A percentile compares a stretch with the other conserved stretches of the same genome.
phyloP scores from a whole-genome alignment of 2,113 vertebrate genomes.

The Gymnocephalus cernua region DNA sequence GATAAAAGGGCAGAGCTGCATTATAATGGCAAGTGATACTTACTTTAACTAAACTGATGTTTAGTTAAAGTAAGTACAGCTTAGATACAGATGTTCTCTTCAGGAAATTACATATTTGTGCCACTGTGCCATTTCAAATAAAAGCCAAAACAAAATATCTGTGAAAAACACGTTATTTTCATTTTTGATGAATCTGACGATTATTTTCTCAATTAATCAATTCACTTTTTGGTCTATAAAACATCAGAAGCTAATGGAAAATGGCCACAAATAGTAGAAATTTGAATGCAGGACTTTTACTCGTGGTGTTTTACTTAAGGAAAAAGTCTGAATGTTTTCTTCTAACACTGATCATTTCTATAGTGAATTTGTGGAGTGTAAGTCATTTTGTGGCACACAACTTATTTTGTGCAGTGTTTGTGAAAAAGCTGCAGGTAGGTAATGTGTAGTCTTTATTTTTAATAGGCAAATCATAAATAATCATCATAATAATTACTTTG shows the following conservation, averaged over 20 bases:
- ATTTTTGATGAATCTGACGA: not conserved
- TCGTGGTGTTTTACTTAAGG: not conserved
- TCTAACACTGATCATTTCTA: not conserved
- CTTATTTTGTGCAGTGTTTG: not conserved
- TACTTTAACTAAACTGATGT: too few species aligned
- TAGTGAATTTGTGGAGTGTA: not conserved
- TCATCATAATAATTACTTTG: not conserved
- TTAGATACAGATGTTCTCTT: not conserved
- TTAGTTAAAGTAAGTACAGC: not conserved
- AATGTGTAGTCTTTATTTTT: too few species aligned
- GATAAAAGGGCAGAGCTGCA: slow-evolving; percentile 7
- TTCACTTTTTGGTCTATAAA: not conserved
- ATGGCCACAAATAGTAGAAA: not conserved
- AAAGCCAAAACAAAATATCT: not conserved
- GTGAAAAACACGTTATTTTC: not conserved
- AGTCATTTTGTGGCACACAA: not conserved
- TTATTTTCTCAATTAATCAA: not conserved
- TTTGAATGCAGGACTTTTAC: not conserved
- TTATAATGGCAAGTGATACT: too few species aligned
- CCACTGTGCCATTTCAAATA: not conserved
- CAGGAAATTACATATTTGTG: not conserved
- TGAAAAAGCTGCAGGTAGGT: not conserved
- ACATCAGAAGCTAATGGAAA: not conserved
- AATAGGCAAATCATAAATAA: not conserved
- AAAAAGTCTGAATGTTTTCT: not conserved